These are phyloP conservation scores for Australoheros facetus DNA, from an alignment of 2,797 vertebrate species.

Conservation along the genomic window DNA sequence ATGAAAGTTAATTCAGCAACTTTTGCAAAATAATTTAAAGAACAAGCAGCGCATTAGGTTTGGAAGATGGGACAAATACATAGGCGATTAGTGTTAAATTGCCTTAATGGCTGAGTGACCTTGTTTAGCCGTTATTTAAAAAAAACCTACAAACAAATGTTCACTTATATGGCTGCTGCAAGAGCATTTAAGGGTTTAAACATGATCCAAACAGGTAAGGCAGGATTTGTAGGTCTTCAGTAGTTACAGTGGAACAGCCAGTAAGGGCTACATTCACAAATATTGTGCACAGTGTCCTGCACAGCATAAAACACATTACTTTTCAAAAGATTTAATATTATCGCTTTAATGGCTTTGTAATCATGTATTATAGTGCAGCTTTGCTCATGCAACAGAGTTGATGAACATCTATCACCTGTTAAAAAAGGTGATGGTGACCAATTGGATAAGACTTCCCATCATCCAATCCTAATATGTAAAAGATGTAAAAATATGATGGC, in stretches of 20 bases:
- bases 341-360: slow-evolving; percentile 32
- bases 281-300: slow-evolving; percentile 6
- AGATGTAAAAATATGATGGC: slow-evolving; percentile 36
- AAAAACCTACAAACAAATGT: slow-evolving; percentile 5
- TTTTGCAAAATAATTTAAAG: slow-evolving; percentile 11
- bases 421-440: neutral
- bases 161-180: neutral
- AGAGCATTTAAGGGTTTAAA: slow-evolving; percentile 1
- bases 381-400: slow-evolving; percentile 1
- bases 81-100: neutral
- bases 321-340: slow-evolving; percentile 7
- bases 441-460: slow-evolving; percentile 9
- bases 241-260: neutral
- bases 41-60: slow-evolving; percentile 21
- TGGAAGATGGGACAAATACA: slow-evolving; percentile 28
- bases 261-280: neutral
- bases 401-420: neutral
- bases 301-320: slow-evolving; percentile 5
- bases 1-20: neutral
- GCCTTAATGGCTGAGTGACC: slow-evolving; percentile 1
- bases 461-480: slow-evolving; percentile 29
- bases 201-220: neutral
- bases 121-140: neutral
- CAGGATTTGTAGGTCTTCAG: neutral
- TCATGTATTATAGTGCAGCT: slow-evolving; percentile 11